Evolutionary conservation across 2,113 vertebrate species (phyloP).

Genomic region (Oreamnos americanus): DNA sequence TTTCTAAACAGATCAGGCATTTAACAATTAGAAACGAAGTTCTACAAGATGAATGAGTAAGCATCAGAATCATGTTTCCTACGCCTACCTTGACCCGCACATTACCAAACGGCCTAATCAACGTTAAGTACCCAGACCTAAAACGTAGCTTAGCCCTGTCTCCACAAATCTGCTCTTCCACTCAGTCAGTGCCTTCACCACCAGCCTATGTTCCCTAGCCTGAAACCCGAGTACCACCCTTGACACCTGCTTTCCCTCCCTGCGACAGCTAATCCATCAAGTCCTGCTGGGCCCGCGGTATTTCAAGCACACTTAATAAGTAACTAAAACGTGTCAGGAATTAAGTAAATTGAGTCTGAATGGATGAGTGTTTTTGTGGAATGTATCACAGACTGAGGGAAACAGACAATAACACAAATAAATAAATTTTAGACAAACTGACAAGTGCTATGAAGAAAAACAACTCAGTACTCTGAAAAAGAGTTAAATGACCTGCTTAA

Average conservation of each 20-base stretch:
- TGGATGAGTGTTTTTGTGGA: background rate
- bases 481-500: background rate
- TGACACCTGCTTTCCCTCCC: background rate
- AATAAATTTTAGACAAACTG: background rate
- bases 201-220: background rate
- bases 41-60: background rate
- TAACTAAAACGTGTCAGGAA: background rate
- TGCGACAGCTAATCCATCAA: background rate
- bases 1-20: background rate
- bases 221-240: background rate
- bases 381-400: background rate
- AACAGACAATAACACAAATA: background rate
- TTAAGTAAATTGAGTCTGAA: background rate
- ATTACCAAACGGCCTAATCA: background rate
- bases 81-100: background rate
- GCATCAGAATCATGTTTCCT: background rate
- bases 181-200: background rate
- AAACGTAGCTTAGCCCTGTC: background rate
- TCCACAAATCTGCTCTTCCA: background rate
- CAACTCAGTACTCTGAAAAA: background rate
- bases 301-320: background rate
- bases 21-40: background rate
- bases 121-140: background rate
- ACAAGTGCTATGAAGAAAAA: background rate
- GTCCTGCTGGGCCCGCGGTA: background rate